These are phyloP conservation scores for Illadopsis cleaveri DNA, from an alignment of 2,113 vertebrate species.

Conservation along the genomic window DNA sequence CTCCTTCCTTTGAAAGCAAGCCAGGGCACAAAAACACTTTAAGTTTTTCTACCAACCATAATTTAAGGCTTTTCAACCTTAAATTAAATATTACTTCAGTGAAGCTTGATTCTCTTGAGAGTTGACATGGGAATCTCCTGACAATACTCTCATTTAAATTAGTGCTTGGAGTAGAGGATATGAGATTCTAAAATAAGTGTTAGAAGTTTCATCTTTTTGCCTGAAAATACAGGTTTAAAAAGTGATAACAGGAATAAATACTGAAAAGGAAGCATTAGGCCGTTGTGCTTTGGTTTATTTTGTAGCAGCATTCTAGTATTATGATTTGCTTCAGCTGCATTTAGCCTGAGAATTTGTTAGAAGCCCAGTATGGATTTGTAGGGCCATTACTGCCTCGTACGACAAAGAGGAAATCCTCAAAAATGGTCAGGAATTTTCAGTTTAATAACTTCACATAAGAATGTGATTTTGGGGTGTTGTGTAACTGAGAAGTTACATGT, in stretches of 20 bases:
- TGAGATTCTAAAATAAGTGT: not conserved
- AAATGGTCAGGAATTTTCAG: not conserved
- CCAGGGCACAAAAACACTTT: not conserved
- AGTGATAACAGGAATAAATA: not conserved
- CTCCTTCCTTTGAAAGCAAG: slow-evolving; percentile 28
- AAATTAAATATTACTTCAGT: not conserved
- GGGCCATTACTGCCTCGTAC: not conserved
- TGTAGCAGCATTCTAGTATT: not conserved
- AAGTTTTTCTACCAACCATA: not conserved
- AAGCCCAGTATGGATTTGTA: not conserved
- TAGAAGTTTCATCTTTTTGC: slow-evolving; percentile 2
- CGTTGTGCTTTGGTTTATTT: not conserved
- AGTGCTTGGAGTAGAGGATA: not conserved
- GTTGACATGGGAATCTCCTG: not conserved
- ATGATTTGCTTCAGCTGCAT: not conserved
- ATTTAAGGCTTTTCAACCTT: not conserved
- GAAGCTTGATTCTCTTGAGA: not conserved
- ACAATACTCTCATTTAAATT: not conserved
- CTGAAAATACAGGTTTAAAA: not conserved
- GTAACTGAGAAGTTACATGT: not conserved
- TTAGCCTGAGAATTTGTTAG: not conserved
- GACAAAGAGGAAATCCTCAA: not conserved
- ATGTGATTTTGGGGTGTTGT: not conserved
- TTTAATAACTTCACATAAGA: not conserved
- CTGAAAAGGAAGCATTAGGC: not conserved